Base-by-base conservation (phyloP, 2,888 invertebrate genomes). In the Oasisia sp. region DNA sequence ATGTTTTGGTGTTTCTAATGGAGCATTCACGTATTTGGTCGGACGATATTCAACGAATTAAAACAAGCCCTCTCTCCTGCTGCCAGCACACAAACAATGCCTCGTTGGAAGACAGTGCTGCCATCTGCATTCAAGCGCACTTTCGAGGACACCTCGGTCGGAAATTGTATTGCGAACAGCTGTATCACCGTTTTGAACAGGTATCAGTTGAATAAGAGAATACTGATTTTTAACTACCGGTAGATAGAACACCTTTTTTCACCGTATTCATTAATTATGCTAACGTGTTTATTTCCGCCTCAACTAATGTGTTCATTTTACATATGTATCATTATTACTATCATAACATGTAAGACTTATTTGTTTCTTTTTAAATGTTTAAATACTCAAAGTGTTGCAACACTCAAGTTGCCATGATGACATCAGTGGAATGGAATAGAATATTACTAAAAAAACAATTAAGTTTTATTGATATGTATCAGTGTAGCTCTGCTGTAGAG, bases 81-180 rank as follows among this genome's bases (percentile, higher is more conserved):
- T 19, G n/a, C n/a, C n/a, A 74, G 74, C 74, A 74, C 27, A 27
- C 74, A 19, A 74, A 74, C 74, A 74, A 74, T 74, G 74, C 2
- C 0, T 19, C 74, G 74, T 74, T 74, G n/a, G 74, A 74, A 74
- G 74, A 74, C 74, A 74, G 74, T 74, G 74, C 74, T 74, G 74
- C 74, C 74, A 74, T 74, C 74, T 74, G 74, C 74, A 74, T 74
- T 19, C 74, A 74, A 74, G 74, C 74, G 7, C 74, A 74, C 74
- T 74, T 74, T 74, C 74, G 74, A 74, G 74, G 74, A 27, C 74
- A 74, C 74, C 74, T 74, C 27, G 74, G 74, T 74, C 74, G 74
- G 74, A 74, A 74, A 74, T 27, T 74, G 74, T 74, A 74, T 74
- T 74, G 74, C 27, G 74, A 74, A 74, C 74, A 74, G 74, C 74